phyloP scores from a whole-genome alignment of 2,888 invertebrate species.

The Tachina fera region DNA sequence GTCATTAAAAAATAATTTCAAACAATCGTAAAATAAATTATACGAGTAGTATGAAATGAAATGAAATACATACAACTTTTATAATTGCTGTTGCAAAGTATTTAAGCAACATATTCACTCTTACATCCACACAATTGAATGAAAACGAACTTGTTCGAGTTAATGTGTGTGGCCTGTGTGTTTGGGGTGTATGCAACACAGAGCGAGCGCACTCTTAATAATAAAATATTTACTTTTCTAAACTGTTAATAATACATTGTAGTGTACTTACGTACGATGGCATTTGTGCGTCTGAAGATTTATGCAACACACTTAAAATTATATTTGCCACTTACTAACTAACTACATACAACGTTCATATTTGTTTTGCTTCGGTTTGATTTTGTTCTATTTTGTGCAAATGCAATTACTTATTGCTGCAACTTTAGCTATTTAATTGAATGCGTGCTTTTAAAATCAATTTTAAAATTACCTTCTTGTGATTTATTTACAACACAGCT shows the following conservation, averaged over 20 bases:
- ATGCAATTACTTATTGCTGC: conserved; percentile 24
- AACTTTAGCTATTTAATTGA: conserved; percentile 29
- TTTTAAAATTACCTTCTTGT: conserved; percentile 54
- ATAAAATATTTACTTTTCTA: conserved; percentile 55
- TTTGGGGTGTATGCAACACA: conserved; percentile 32
- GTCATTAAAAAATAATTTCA: conserved; percentile 63
- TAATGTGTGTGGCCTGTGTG: background rate
- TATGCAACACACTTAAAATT: conserved; percentile 63
- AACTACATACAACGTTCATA: background rate
- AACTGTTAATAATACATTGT: conserved; percentile 60
- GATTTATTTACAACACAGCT: conserved; percentile 19
- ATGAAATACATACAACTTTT: background rate
- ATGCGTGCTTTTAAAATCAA: conserved; percentile 63
- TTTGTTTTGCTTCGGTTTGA: background rate
- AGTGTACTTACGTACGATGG: conserved; percentile 24
- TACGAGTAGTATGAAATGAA: conserved; percentile 1
- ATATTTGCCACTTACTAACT: conserved; percentile 8
- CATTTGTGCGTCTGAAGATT: conserved; percentile 45
- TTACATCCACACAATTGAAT: background rate
- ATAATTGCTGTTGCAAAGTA: conserved; percentile 38
- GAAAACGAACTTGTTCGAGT: conserved; percentile 6
- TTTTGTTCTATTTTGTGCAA: background rate
- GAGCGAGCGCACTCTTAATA: conserved; percentile 5
- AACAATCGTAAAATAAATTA: conserved; percentile 64
- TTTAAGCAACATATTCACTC: conserved; percentile 5